Evolutionary conservation across 1,140 invertebrate genomes (phyloP).

Genomic region (Varroa destructor): DNA sequence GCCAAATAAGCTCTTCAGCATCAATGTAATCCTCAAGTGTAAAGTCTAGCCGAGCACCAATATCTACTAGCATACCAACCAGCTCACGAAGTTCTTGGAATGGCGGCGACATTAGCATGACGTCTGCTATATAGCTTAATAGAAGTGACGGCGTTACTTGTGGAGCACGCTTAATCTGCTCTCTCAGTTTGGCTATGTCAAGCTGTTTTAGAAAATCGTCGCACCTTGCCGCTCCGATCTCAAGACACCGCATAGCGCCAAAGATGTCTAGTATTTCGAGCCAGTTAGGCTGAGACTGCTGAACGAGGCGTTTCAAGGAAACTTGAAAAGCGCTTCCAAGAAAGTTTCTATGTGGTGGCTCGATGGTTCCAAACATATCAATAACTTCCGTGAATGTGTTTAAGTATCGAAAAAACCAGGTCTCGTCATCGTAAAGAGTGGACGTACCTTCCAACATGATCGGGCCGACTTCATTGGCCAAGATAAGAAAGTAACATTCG

Average conservation of each 20-base stretch:
- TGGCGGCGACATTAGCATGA: not conserved
- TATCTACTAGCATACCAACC: not conserved
- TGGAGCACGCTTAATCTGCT: not conserved
- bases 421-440: constrained; percentile 2
- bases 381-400: not conserved
- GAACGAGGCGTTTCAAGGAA: not conserved
- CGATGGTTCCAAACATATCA: not conserved
- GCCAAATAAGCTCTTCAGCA: not conserved
- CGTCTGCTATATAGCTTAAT: constrained; percentile 5
- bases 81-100: not conserved
- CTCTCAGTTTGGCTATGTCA: not conserved
- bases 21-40: not conserved
- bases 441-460: not conserved
- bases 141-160: not conserved
- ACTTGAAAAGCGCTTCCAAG: not conserved
- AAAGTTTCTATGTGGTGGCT: not conserved
- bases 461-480: not conserved
- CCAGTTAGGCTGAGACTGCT: not conserved
- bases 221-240: not conserved
- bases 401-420: constrained; percentile 4
- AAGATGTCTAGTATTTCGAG: not conserved
- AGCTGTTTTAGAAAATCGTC: not conserved
- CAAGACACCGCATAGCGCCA: not conserved
- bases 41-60: not conserved
- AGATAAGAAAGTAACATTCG: not conserved